Conservation (phyloP, 2,113 vertebrate species). For the Rhea pennata region DNA sequence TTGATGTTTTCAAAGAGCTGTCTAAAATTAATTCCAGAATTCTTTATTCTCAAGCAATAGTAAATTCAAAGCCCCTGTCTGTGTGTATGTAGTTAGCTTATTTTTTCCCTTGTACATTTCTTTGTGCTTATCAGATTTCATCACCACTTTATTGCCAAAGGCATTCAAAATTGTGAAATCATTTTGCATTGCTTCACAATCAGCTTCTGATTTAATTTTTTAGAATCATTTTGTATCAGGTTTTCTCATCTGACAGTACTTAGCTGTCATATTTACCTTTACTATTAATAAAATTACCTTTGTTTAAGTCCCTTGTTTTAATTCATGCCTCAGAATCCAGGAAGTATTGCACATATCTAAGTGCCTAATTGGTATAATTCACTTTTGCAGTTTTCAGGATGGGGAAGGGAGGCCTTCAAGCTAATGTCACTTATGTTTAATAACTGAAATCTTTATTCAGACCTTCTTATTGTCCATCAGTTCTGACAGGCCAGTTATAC, state of each 20-base stretch:
- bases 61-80: neutral
- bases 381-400: neutral
- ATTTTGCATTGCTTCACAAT: constrained; percentile 29
- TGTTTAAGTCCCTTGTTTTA: constrained; percentile 60
- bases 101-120: neutral
- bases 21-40: neutral
- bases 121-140: constrained; percentile 24
- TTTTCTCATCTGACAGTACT: constrained; percentile 60
- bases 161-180: constrained; percentile 46
- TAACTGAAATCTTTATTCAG: constrained; percentile 3
- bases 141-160: neutral
- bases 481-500: neutral
- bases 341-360: neutral
- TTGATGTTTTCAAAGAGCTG: constrained; percentile 25
- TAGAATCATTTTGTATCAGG: constrained; percentile 60
- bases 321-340: constrained; percentile 36
- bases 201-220: constrained; percentile 52
- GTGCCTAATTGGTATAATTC: neutral
- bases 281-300: constrained; percentile 71
- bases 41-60: constrained; percentile 41
- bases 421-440: neutral
- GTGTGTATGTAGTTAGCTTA: neutral
- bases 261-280: constrained; percentile 56
- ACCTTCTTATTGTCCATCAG: neutral
- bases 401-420: neutral